Evolutionary conservation across 2,113 vertebrate species (phyloP), one percentile per base, ranked within the genome.

Genomic region (Petaurus breviceps): DNA sequence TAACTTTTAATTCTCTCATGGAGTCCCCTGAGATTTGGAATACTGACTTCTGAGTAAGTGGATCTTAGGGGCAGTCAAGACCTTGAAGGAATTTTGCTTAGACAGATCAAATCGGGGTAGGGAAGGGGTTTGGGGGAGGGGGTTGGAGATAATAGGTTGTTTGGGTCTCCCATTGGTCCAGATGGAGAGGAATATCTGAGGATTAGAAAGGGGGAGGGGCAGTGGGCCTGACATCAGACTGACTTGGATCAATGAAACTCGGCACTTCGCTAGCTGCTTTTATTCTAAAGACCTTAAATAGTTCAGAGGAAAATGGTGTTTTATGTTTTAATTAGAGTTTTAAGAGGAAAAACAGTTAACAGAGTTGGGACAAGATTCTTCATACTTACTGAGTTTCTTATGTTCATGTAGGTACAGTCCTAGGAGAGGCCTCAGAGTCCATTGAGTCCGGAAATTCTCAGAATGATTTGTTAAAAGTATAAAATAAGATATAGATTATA

Each of bases 1-100:
- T n/a, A 54, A 61, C 37, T 94, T 95, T 57, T 54, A 53, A 94
- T 90, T 89, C 93, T 89, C 93, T 97, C 94, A n/a, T 84, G 89
- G 14, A 92, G 93, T 37, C 54, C 14, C 37, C n/a, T 3, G 22
- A 23, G 8, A 26, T 2, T 92, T 28, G 37, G 12, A 55, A 46
- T 93, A 53, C 55, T 89, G 52, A 93, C 55, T 57, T 1, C 55
- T 89, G 54, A 28, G 25, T 19, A 51, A 12, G 23, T 61, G 57
- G 90, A 54, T 93, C 91, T 28, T 3, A 90, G 19, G 37, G 54
- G 6, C 31, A 68, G 51, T 31, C 57, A 51, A 77, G 52, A 25
- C 37, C 28, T 90, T 91, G 37, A 23, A 26, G 28, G 57, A 46
- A 5, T 4, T 46, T 26, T 68, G 43, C 46, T 54, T n/a, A 94